Evolutionary conservation across 1,140 invertebrate species (phyloP).

Genomic region (Neodiprion lecontei): DNA sequence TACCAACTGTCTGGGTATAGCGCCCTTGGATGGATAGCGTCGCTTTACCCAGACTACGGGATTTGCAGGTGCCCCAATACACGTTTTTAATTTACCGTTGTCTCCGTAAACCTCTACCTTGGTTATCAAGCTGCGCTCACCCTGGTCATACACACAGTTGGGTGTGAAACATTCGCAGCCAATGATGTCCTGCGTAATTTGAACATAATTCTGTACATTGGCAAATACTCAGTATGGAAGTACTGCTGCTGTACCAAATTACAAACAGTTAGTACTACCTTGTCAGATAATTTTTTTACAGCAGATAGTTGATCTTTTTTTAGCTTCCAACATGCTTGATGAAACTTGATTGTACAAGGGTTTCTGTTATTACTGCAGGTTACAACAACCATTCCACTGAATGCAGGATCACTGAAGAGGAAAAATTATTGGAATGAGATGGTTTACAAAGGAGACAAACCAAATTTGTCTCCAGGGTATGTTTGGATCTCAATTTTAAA

Average conservation of each 20-base stretch:
- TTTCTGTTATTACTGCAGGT: conserved; percentile 38
- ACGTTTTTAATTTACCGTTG: conserved; percentile 25
- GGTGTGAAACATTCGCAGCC: conserved; percentile 36
- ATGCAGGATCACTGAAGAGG: conserved; percentile 41
- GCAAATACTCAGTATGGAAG: neutral
- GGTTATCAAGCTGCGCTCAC: conserved; percentile 28
- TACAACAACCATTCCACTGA: conserved; percentile 43
- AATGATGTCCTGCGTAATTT: conserved; percentile 32
- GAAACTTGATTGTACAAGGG: conserved; percentile 40
- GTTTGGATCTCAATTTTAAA: conserved; percentile 12
- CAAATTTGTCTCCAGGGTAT: neutral
- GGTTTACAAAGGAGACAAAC: neutral
- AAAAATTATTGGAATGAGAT: neutral
- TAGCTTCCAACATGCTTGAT: conserved; percentile 41
- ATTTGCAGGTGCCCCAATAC: conserved; percentile 18
- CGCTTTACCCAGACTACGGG: neutral
- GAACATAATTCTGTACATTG: conserved; percentile 17
- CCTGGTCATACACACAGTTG: conserved; percentile 31
- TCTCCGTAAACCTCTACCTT: conserved; percentile 33
- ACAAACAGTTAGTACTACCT: conserved; percentile 26
- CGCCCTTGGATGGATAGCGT: conserved; percentile 22
- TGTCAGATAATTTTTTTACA: conserved; percentile 32
- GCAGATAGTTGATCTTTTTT: conserved; percentile 33
- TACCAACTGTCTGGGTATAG: conserved; percentile 18
- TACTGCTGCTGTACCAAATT: neutral